Conservation (phyloP, 2,113 vertebrate species). For the Colius striatus region DNA sequence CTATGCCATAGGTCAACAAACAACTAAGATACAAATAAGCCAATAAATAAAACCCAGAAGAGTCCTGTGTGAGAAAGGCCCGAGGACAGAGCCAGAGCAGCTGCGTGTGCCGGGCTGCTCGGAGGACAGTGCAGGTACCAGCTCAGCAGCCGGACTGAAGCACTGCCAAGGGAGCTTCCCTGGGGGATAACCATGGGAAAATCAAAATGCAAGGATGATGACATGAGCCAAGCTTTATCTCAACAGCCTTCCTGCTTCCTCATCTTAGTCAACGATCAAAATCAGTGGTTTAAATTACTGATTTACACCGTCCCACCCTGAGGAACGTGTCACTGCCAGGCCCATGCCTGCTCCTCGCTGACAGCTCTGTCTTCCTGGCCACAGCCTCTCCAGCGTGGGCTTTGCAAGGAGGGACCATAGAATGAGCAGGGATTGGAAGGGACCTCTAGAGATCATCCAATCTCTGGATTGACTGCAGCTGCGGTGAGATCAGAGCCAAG, state of each 20-base stretch:
- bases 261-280: not conserved
- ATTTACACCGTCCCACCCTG: not conserved
- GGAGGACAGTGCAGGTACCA: not conserved
- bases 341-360: not conserved
- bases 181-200: not conserved
- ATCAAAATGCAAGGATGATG: not conserved
- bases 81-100: not conserved
- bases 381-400: fast-evolving
- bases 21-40: not conserved
- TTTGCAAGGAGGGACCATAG: not conserved
- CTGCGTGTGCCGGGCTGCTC: not conserved
- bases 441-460: no score
- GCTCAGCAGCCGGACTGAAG: not conserved
- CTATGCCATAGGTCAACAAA: not conserved
- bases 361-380: not conserved
- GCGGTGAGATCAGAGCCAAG: fast-evolving
- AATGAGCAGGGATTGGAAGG: no score
- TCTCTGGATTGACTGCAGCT: no score
- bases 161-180: not conserved
- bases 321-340: not conserved
- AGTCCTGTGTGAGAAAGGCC: not conserved
- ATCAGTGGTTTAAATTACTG: not conserved
- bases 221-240: not conserved
- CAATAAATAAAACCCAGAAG: not conserved
- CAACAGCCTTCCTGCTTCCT: not conserved